Evolutionary conservation across 2,888 invertebrate species (phyloP).

Genomic region (Matsumyia berberina): DNA sequence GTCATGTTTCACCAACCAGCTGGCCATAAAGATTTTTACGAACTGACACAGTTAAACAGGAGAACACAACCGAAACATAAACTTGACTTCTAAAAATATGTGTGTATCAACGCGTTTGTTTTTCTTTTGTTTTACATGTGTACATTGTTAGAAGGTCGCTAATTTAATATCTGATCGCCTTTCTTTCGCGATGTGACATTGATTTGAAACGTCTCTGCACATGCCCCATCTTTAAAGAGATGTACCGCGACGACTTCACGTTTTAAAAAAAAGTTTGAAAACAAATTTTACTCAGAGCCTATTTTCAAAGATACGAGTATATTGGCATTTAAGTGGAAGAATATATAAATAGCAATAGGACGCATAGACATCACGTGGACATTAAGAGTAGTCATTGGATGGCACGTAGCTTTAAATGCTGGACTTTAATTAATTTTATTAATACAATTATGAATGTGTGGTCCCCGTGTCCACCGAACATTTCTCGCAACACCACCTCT

Average conservation of each 20-base stretch:
- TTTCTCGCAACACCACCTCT: too few species aligned
- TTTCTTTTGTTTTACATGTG: background rate
- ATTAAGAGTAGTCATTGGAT: background rate
- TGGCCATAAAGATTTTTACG: constrained; percentile 34
- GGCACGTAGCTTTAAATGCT: background rate
- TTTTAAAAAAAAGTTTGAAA: background rate
- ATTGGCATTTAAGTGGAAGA: background rate
- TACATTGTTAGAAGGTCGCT: constrained; percentile 1
- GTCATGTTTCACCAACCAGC: constrained; percentile 25
- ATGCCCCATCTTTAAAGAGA: background rate
- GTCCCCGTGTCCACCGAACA: too few species aligned
- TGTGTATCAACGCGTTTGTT: background rate
- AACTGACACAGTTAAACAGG: constrained; percentile 12
- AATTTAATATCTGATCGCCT: constrained; percentile 3
- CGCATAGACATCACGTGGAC: background rate
- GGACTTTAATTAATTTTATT: background rate
- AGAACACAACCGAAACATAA: constrained; percentile 1
- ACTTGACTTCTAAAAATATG: constrained; percentile 4
- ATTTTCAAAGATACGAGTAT: background rate
- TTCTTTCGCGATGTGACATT: background rate
- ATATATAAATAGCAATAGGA: background rate
- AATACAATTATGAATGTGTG: background rate
- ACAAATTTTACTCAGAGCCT: background rate
- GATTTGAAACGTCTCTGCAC: background rate
- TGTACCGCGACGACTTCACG: background rate